Base-by-base conservation (phyloP, 2,113 vertebrate genomes). In the Myanophis thanlyinensis region DNA sequence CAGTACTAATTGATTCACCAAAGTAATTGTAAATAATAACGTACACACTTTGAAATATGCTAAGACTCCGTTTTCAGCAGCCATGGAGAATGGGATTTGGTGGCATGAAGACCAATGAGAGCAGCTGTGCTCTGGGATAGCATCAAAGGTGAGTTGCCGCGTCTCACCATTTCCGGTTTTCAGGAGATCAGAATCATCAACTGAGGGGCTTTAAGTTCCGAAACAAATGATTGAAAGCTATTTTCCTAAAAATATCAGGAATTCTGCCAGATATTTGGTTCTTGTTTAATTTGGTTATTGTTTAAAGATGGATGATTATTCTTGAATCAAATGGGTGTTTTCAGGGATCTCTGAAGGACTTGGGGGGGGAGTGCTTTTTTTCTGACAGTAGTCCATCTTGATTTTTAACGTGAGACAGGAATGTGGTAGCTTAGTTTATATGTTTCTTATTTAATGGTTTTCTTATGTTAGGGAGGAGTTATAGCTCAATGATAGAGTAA, bases 41-140 rank as follows among this genome's bases (percentile, higher is more conserved):
- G 94, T 62, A 90, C 48, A 95, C 59, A 48, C 94, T 90, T 95
- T 92, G 49, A 90, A 88, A 95, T 88, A 52, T 73, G 88, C 93
- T 92, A 44, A 5, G 0, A 48, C 90, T 93, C 86, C 13, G 48
- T 92, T 95, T 89, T 88, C 92, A 95, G 80, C 56, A 94, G 67
- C 67, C 89, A 13, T 13, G 73, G 88, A 91, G 85, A 95, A 96
- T 0, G 0, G 93, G 93, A 92, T 95, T 92, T 92, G 87, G 62
- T 44, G 94, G 85, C 30, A 92, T 88, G 92, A 93, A 95, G 91
- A 90, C 92, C n/a, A 51, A 90, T 92, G 84, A 15, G 62, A 94
- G 56, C 59, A 93, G 89, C 87, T 89, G 87, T 85, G 51, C 54
- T 73, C 35, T 40, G 87, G 67, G 46, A 85, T 49, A 80, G 86